Conservation (phyloP, 2,888 invertebrate genomes). For the Papilio demoleus region DNA sequence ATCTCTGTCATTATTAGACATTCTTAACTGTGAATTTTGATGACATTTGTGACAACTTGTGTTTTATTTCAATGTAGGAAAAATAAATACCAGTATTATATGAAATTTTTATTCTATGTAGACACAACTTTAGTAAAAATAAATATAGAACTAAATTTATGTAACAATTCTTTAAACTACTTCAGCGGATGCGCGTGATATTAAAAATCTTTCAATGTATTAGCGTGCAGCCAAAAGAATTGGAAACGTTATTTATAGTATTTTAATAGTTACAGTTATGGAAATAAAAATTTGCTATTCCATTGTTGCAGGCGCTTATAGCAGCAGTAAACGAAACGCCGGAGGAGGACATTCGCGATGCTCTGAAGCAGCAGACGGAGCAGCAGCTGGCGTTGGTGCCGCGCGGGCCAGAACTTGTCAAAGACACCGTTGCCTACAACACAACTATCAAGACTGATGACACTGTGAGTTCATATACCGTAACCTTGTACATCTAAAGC, state of each 20-base stretch:
- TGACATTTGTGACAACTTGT: conserved; percentile 22
- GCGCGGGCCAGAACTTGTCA: conserved; percentile 88
- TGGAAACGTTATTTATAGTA: too few species aligned
- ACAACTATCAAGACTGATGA: conserved; percentile 95
- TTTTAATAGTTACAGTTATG: neutral
- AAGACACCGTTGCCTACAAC: conserved; percentile 89
- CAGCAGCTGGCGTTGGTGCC: conserved; percentile 85
- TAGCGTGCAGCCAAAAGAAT: too few species aligned
- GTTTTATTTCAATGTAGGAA: neutral
- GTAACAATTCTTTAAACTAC: neutral
- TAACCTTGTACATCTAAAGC: neutral
- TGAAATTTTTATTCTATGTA: neutral
- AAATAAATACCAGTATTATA: neutral
- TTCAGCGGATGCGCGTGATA: too few species aligned
- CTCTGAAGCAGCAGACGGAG: conserved; percentile 85
- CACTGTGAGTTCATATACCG: conserved; percentile 68
- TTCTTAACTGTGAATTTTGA: conserved; percentile 26
- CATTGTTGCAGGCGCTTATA: conserved; percentile 87
- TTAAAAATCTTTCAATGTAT: too few species aligned
- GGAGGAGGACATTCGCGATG: conserved; percentile 87
- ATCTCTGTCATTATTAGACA: conserved; percentile 54
- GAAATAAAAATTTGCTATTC: conserved; percentile 32
- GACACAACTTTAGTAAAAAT: neutral
- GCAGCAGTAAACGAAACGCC: conserved; percentile 85
- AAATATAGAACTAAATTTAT: neutral